Evolutionary conservation across 1,140 invertebrate species (phyloP).

Genomic region (Cotesia glomerata): DNA sequence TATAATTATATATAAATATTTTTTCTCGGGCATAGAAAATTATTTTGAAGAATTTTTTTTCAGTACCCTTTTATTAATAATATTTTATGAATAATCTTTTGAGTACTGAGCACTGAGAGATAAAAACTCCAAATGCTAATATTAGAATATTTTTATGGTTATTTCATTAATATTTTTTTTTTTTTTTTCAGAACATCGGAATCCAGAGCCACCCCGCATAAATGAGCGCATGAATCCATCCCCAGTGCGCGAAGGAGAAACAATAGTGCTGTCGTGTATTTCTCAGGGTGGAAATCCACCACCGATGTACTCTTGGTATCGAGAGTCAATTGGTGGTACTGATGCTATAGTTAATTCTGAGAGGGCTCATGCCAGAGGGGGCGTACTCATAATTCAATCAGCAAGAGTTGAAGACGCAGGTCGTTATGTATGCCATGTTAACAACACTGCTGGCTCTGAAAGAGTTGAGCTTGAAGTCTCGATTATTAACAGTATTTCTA

Average conservation of each 20-base stretch:
- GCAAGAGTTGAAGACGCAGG: constrained; percentile 79
- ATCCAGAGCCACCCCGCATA: constrained; percentile 60
- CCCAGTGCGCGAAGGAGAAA: constrained; percentile 62
- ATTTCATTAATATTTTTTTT: neutral
- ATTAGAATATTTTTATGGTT: too few relatives aligned
- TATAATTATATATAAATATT: too few relatives aligned
- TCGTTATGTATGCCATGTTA: constrained; percentile 84
- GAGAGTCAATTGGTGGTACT: constrained; percentile 54
- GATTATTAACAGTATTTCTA: constrained; percentile 65
- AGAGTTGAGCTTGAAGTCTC: constrained; percentile 80
- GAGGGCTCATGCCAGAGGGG: constrained; percentile 63
- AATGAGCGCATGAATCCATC: constrained; percentile 61
- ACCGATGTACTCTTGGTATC: constrained; percentile 63
- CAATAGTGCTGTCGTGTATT: constrained; percentile 63
- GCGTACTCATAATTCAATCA: constrained; percentile 69
- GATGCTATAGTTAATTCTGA: constrained; percentile 58
- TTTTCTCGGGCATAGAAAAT: too few relatives aligned
- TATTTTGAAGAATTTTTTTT: too few relatives aligned
- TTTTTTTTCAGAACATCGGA: constrained; percentile 58
- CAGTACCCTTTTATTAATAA: too few relatives aligned
- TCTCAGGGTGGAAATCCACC: constrained; percentile 63
- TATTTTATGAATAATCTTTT: too few relatives aligned
- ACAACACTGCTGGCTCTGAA: constrained; percentile 86
- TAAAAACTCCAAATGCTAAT: too few relatives aligned
- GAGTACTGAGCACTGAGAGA: too few relatives aligned